phyloP scores from a whole-genome alignment of 1,140 invertebrate genomes.

The Brachionus manjavacas region DNA sequence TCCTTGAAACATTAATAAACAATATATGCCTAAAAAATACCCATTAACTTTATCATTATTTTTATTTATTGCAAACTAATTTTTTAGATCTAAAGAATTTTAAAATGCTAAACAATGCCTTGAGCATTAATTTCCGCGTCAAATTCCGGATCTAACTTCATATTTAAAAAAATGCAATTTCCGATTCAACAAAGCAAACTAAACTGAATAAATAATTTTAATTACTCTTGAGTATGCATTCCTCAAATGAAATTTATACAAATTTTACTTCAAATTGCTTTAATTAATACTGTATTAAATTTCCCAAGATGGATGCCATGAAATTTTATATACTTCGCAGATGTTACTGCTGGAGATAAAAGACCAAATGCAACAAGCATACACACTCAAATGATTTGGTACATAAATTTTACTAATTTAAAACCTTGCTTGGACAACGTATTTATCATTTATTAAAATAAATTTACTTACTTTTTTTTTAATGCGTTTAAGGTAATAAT shows the following conservation, averaged over 20 bases:
- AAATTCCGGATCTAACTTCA: background rate
- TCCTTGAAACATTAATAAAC: background rate
- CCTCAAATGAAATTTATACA: background rate
- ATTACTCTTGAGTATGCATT: background rate
- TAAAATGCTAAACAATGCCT: background rate
- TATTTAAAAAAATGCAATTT: background rate
- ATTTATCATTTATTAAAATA: conserved; percentile 1
- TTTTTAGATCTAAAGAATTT: background rate
- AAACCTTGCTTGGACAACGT: background rate
- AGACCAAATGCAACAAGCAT: background rate
- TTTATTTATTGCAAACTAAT: background rate
- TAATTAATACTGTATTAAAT: background rate
- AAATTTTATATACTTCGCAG: background rate
- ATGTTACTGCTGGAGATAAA: background rate
- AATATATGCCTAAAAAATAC: background rate
- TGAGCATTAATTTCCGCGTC: background rate
- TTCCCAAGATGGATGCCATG: background rate
- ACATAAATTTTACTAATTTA: background rate
- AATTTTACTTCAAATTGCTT: background rate
- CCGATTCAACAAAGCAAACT: background rate
- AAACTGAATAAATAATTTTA: background rate
- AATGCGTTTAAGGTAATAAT: conserved; percentile 5
- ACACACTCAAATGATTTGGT: background rate
- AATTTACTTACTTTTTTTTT: background rate
- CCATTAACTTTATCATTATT: background rate